Percentiles rank a stretch among this genome's conserved stretches.
Conservation (phyloP, 1,140 invertebrate species). For the Lysiphlebus fabarum region DNA sequence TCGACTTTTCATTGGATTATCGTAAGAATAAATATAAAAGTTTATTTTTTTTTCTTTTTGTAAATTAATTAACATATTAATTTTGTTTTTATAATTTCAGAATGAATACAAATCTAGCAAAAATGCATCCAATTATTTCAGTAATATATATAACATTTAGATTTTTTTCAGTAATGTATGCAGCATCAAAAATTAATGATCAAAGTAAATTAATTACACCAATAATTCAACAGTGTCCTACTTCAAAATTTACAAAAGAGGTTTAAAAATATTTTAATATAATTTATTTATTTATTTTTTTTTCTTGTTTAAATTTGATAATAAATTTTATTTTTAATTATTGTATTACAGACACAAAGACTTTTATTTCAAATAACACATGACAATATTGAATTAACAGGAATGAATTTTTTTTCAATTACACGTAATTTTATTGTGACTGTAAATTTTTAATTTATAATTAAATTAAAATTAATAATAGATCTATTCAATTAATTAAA, state of each 20-base stretch:
- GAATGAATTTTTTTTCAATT: slow-evolving; percentile 63
- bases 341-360: slow-evolving; percentile 59
- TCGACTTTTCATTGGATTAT: slow-evolving; percentile 68
- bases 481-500: slow-evolving; percentile 10
- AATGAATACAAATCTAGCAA: slow-evolving; percentile 31
- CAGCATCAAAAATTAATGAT: slow-evolving; percentile 61
- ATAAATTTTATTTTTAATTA: no score
- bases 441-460: slow-evolving; percentile 51
- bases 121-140: slow-evolving; percentile 62
- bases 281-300: slow-evolving; percentile 1
- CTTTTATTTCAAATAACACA: slow-evolving; percentile 60
- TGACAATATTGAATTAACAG: slow-evolving; percentile 61
- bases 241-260: slow-evolving; percentile 59
- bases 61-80: neutral
- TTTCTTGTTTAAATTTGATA: slow-evolving; percentile 9
- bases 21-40: no score
- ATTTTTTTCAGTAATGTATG: slow-evolving; percentile 59
- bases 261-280: slow-evolving; percentile 37
- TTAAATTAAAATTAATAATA: neutral
- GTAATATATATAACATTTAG: slow-evolving; percentile 59
- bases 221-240: slow-evolving; percentile 58
- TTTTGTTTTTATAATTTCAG: slow-evolving; percentile 18
- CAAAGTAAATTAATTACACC: slow-evolving; percentile 59
- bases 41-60: no score
- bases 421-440: slow-evolving; percentile 63